Conservation (phyloP, 2,797 vertebrate genomes). For the Odontamblyopus rebecca region DNA sequence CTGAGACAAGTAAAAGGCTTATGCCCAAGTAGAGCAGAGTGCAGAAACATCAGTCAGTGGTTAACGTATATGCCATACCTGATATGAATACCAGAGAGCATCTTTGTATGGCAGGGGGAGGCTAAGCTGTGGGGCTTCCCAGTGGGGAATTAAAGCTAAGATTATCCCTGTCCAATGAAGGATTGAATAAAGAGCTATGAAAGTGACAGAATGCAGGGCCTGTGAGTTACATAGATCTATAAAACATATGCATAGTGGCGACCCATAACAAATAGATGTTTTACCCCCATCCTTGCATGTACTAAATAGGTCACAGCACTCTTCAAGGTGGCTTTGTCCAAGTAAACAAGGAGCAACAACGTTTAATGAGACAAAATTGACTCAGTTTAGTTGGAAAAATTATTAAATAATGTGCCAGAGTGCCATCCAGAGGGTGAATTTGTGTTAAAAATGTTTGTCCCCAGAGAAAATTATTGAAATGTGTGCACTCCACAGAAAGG, state of each 20-base stretch:
- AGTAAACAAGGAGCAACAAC: slow-evolving; percentile 11
- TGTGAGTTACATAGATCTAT: background rate
- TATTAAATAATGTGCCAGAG: slow-evolving; percentile 29
- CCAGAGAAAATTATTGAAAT: slow-evolving; percentile 22
- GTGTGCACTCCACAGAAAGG: slow-evolving; percentile 15
- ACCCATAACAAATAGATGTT: slow-evolving; percentile 3
- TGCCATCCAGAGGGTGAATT: slow-evolving; percentile 20
- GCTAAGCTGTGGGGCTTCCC: background rate
- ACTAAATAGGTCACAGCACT: slow-evolving; percentile 36
- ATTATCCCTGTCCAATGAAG: slow-evolving; percentile 1
- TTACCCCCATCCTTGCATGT: background rate
- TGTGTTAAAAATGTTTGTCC: slow-evolving; percentile 27
- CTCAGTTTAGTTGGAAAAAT: slow-evolving; percentile 20
- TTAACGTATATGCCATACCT: slow-evolving; percentile 17
- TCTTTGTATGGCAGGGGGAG: background rate
- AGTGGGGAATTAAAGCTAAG: background rate
- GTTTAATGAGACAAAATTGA: slow-evolving; percentile 36
- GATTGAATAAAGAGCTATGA: background rate
- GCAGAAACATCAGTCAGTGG: background rate
- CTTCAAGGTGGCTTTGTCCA: slow-evolving; percentile 31
- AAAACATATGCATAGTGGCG: background rate
- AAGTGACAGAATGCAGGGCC: background rate
- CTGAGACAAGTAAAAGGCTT: no score
- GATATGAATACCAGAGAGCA: slow-evolving; percentile 20
- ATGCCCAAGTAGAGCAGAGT: background rate